Percentiles rank a stretch among this genome's conserved stretches.
These are phyloP conservation scores for Harpagus bidentatus DNA, from an alignment of 2,113 vertebrate genomes.

Conservation along the genomic window DNA sequence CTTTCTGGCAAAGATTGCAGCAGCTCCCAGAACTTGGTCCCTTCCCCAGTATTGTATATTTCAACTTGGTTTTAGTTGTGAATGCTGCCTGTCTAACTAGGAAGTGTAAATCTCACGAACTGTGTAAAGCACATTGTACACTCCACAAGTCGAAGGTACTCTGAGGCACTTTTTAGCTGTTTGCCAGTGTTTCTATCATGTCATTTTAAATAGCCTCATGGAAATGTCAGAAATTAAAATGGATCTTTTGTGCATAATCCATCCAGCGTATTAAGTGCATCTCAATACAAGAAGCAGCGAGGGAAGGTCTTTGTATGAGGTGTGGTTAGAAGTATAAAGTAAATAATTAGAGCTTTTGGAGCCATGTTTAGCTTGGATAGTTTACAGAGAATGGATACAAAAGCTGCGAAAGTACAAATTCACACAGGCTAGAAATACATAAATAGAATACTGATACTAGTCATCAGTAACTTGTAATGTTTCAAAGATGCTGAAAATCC, in stretches of 20 bases:
- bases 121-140: rapidly evolving
- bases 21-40: not conserved
- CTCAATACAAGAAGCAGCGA: not conserved
- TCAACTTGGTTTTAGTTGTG: too few relatives aligned
- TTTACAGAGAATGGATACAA: not conserved
- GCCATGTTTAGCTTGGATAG: not conserved
- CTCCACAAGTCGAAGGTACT: not conserved
- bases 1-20: not conserved
- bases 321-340: not conserved
- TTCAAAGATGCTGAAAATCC: not conserved
- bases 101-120: not conserved
- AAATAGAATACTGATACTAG: too few relatives aligned
- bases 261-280: not conserved
- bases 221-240: not conserved
- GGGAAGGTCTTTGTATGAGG: not conserved
- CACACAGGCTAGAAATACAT: not conserved
- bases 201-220: not conserved
- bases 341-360: not conserved
- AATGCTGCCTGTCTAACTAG: not conserved
- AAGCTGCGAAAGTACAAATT: not conserved
- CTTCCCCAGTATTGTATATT: not conserved
- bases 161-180: not conserved
- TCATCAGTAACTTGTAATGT: not conserved
- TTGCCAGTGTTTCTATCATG: not conserved
- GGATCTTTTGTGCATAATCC: not conserved